Evolutionary conservation across 2,888 invertebrate species (phyloP).

Genomic region (Habrosyne pyritoides): DNA sequence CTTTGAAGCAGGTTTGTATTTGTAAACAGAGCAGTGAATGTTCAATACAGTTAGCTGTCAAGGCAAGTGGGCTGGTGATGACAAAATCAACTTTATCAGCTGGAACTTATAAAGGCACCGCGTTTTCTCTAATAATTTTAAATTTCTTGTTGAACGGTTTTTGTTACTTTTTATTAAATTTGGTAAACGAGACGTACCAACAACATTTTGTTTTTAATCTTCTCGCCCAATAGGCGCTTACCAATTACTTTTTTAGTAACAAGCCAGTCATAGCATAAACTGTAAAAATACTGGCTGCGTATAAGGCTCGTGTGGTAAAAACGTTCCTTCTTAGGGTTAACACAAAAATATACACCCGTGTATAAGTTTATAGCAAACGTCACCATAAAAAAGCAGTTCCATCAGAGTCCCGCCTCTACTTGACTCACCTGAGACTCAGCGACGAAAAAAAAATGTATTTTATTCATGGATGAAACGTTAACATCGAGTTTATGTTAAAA

Average conservation of each 20-base stretch:
- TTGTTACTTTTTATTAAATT: not conserved
- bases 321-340: conserved; percentile 5
- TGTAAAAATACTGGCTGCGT: not conserved
- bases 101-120: not conserved
- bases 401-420: conserved; percentile 42
- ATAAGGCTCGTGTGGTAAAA: not conserved
- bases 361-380: conserved; percentile 19
- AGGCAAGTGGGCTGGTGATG: conserved; percentile 60
- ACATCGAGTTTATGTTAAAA: conserved; percentile 81
- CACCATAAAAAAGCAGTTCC: conserved; percentile 51
- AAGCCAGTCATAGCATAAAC: not conserved
- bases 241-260: not conserved
- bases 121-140: not conserved
- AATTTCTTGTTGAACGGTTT: not conserved
- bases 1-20: conserved; percentile 65
- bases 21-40: conserved; percentile 70
- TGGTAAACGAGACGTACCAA: no score
- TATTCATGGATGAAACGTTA: conserved; percentile 79
- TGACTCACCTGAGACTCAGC: conserved; percentile 36
- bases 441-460: conserved; percentile 72
- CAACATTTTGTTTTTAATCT: no score
- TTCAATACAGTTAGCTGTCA: conserved; percentile 73
- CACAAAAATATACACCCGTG: conserved; percentile 17
- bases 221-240: not conserved
- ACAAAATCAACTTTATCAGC: conserved; percentile 38